A percentile compares a stretch with the other conserved stretches of the same genome.
phyloP scores from a whole-genome alignment of 1,140 invertebrate species.

The Samia ricini region DNA sequence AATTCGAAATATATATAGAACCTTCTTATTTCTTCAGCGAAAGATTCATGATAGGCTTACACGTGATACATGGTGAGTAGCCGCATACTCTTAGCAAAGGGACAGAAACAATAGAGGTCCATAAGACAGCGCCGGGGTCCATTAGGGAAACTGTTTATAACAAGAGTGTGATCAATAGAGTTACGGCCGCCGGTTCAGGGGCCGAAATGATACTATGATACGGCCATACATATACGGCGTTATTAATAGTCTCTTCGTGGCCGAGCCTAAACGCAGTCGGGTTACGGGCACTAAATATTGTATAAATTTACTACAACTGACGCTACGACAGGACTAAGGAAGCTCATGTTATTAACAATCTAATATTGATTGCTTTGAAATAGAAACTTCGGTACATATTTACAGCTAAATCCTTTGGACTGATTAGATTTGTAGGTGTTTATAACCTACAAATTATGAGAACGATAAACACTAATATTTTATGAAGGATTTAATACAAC shows the following conservation, averaged over 20 bases:
- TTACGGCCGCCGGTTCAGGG: slow-evolving; percentile 38
- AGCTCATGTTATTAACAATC: neutral
- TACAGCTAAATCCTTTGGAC: neutral
- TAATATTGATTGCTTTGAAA: neutral
- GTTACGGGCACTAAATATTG: slow-evolving; percentile 31
- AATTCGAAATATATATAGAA: neutral
- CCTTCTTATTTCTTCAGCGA: neutral
- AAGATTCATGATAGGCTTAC: slow-evolving; percentile 26
- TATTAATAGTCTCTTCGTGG: slow-evolving; percentile 55
- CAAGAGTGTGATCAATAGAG: slow-evolving; percentile 66
- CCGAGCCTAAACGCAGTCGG: slow-evolving; percentile 31
- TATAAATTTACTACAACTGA: slow-evolving; percentile 26
- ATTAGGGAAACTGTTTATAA: slow-evolving; percentile 60
- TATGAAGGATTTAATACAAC: too few species aligned
- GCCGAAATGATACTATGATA: slow-evolving; percentile 36
- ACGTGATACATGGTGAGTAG: slow-evolving; percentile 27
- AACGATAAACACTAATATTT: too few species aligned
- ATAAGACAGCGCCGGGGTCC: slow-evolving; percentile 46
- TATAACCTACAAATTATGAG: too few species aligned
- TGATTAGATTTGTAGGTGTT: neutral
- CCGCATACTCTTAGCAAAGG: slow-evolving; percentile 36
- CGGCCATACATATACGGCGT: slow-evolving; percentile 37
- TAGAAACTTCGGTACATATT: neutral
- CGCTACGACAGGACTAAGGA: slow-evolving; percentile 8
- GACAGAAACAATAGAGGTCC: slow-evolving; percentile 56